These are phyloP conservation scores for Camponotus pennsylvanicus DNA, from an alignment of 1,140 invertebrate species.

Conservation along the genomic window DNA sequence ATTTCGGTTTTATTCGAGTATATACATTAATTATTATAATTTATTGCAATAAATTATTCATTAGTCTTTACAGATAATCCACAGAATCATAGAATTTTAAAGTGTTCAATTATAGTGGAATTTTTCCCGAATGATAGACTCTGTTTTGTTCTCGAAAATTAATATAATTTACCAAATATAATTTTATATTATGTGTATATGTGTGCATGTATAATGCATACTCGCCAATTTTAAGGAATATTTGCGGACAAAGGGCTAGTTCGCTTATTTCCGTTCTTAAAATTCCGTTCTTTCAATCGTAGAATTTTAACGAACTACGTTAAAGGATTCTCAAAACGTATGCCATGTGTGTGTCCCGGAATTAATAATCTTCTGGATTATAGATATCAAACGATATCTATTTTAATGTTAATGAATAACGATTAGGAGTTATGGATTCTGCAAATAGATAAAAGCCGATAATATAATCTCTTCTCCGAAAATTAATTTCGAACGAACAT, in stretches of 20 bases:
- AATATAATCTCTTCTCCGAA: neutral
- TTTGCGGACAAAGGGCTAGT: conserved; percentile 9
- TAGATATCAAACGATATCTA: neutral
- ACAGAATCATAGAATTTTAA: neutral
- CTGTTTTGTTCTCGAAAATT: neutral
- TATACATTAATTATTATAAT: conserved; percentile 4
- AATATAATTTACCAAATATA: conserved; percentile 23
- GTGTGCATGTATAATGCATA: neutral
- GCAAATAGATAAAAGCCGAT: conserved; percentile 14
- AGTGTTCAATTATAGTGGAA: neutral
- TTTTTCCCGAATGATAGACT: neutral
- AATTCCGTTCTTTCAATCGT: neutral
- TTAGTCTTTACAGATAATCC: neutral
- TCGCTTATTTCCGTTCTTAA: conserved; percentile 33
- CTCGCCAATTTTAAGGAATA: neutral
- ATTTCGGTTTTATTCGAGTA: neutral
- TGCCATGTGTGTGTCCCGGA: no score
- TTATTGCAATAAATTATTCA: neutral
- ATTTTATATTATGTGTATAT: neutral
- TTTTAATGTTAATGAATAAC: neutral
- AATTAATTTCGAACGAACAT: neutral
- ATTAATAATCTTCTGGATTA: neutral
- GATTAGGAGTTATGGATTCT: neutral
- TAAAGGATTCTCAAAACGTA: neutral
- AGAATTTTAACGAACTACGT: neutral